phyloP scores from a whole-genome alignment of 2,888 invertebrate species.

The Ochlodes sylvanus region DNA sequence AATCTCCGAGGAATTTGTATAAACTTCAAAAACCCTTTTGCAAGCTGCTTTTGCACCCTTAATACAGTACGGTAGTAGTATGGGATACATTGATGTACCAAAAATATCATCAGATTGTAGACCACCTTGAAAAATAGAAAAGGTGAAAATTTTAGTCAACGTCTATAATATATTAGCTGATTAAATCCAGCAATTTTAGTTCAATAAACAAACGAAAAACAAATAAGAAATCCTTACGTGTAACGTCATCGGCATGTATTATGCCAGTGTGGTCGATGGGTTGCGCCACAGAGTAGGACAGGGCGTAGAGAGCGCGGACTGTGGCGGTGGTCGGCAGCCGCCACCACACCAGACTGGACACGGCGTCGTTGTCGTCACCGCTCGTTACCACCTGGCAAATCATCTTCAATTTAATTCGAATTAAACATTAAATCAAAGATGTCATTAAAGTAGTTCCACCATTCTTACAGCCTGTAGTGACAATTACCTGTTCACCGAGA shows the following conservation, averaged over 20 bases:
- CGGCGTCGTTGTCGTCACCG: slow-evolving; percentile 69
- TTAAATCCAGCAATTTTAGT: too few species aligned
- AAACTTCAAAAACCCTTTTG: too few species aligned
- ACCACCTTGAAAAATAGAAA: too few species aligned
- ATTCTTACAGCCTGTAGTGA: slow-evolving; percentile 1
- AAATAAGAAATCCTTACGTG: slow-evolving; percentile 66
- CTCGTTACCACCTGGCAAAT: slow-evolving; percentile 66
- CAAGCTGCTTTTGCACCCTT: too few species aligned
- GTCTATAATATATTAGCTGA: too few species aligned
- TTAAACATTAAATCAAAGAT: slow-evolving; percentile 27
- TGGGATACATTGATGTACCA: too few species aligned
- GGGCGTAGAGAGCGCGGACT: slow-evolving; percentile 73
- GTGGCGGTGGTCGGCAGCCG: slow-evolving; percentile 75
- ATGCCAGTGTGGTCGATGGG: slow-evolving; percentile 59
- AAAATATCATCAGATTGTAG: too few species aligned
- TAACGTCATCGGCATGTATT: slow-evolving; percentile 88
- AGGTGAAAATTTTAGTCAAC: too few species aligned
- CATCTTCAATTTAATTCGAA: slow-evolving; percentile 37
- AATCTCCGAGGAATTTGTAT: neutral
- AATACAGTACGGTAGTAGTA: too few species aligned
- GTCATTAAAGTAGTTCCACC: neutral
- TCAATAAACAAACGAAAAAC: too few species aligned
- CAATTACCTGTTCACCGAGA: slow-evolving; percentile 89
- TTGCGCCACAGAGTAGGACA: slow-evolving; percentile 73
- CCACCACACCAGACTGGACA: slow-evolving; percentile 76